Evolutionary conservation across 1,140 invertebrate genomes (phyloP).

Genomic region (Hesperophylax magnus): DNA sequence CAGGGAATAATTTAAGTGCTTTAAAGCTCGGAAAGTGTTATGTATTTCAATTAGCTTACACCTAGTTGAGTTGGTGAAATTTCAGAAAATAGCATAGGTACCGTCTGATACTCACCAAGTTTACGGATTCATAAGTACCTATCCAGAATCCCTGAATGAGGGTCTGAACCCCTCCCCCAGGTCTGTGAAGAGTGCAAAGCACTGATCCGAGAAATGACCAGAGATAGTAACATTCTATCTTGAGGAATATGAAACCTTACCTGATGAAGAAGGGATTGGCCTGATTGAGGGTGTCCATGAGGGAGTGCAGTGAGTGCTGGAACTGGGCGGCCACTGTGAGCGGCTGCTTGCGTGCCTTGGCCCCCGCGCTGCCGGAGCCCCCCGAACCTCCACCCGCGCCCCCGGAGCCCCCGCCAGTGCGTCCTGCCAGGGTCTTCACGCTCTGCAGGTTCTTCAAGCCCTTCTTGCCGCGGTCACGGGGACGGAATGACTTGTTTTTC

Average conservation of each 20-base stretch:
- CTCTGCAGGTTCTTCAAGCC: conserved; percentile 91
- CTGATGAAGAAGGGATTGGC: conserved; percentile 98
- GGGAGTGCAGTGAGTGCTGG: conserved; percentile 89
- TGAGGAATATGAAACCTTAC: conserved; percentile 52
- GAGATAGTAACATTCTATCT: no score
- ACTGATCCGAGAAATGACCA: no score
- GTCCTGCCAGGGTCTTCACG: conserved; percentile 88
- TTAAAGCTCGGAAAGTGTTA: no score
- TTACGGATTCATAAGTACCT: no score
- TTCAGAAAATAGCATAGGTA: no score
- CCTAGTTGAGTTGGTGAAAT: no score
- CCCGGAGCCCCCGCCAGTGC: conserved; percentile 70
- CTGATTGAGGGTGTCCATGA: conserved; percentile 95
- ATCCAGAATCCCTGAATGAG: no score
- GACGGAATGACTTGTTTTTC: conserved; percentile 92
- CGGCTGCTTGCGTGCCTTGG: conserved; percentile 88
- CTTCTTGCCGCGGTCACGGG: conserved; percentile 83
- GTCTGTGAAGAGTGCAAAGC: no score
- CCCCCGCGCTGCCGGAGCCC: conserved; percentile 69
- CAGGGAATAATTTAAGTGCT: no score
- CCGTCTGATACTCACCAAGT: no score
- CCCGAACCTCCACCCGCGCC: conserved; percentile 63
- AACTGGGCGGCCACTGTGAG: conserved; percentile 95
- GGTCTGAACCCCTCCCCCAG: no score
- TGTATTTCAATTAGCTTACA: no score